Base-by-base conservation (phyloP, 2,113 vertebrate genomes). In the Vidua chalybeata region DNA sequence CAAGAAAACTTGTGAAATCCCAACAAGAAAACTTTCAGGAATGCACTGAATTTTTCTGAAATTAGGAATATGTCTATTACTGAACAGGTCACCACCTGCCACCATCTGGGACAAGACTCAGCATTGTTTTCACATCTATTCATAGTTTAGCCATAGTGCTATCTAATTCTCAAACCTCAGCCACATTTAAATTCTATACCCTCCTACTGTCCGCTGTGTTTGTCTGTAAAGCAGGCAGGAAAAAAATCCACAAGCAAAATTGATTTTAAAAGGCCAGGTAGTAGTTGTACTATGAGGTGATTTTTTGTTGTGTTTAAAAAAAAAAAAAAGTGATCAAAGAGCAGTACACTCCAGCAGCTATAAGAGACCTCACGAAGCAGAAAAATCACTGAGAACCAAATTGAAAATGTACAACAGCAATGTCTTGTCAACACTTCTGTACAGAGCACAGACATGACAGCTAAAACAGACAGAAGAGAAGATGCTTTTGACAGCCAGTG, bases 401-500 rank as follows among this genome's bases (percentile, higher is more conserved):
- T 98, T 98, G 98, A 98, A 98, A 98, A 98, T 98, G 98, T 98
- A 98, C 98, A 98, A 98, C 98, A 98, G 98, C 97, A 98, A 98
- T 98, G 97, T 98, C 98, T 98, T 98, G 98, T 98, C 98, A 98
- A 98, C 98, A 98, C 98, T 98, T 98, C 98, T 98, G 98, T 98
- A 98, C 98, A 98, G 98, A 98, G 98, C 97, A 98, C 97, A 98
- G 97, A 98, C 98, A 98, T 98, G 98, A 98, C 98, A 98, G 98
- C 98, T 98, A 98, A 98, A 98, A 98, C 98, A 98, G 98, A 98
- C 97, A 98, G 98, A 98, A 98, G 97, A 98, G 97, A 98, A 98
- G 98, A 98, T 98, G 98, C 98, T 98, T 98, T 98, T 98, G 98
- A 98, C 98, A 98, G 98, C 97, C 98, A 98, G 97, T 96, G 98